A percentile compares a stretch with the other conserved stretches of the same genome.
Evolutionary conservation across 2,888 invertebrate genomes (phyloP).

Genomic region (Troides helena): DNA sequence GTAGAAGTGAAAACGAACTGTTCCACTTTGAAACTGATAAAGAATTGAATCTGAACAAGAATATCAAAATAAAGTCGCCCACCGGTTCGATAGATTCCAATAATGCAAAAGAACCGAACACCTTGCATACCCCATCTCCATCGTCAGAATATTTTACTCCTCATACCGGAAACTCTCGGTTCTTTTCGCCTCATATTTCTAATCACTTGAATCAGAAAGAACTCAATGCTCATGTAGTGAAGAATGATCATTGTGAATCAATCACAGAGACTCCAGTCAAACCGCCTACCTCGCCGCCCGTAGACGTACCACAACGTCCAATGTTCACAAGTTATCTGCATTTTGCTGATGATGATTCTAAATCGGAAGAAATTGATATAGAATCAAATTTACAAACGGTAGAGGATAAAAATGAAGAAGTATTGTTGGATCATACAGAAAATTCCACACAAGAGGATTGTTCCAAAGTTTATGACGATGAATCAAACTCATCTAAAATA

Average conservation of each 20-base stretch:
- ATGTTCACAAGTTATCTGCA: constrained; percentile 76
- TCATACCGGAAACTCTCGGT: constrained; percentile 42
- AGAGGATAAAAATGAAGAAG: constrained; percentile 20
- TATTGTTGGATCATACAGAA: constrained; percentile 15
- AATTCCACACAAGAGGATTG: constrained; percentile 17
- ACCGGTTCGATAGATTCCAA: constrained; percentile 68
- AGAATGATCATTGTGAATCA: constrained; percentile 44
- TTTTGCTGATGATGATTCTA: constrained; percentile 61
- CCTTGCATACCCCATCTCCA: constrained; percentile 61
- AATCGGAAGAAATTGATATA: constrained; percentile 45
- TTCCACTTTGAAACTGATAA: constrained; percentile 74
- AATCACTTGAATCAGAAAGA: constrained; percentile 45
- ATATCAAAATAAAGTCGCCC: constrained; percentile 69
- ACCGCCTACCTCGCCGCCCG: constrained; percentile 82
- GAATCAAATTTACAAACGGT: constrained; percentile 17
- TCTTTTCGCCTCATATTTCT: constrained; percentile 40
- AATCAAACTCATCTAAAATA: constrained; percentile 76
- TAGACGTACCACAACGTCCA: constrained; percentile 82
- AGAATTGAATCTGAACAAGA: constrained; percentile 63
- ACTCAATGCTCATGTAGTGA: constrained; percentile 41
- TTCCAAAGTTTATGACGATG: constrained; percentile 40
- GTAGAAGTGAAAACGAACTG: constrained; percentile 86
- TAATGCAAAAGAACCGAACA: constrained; percentile 52
- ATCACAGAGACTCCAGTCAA: constrained; percentile 40
- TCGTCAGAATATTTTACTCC: constrained; percentile 67